A percentile compares a stretch with the other conserved stretches of the same genome.
Evolutionary conservation across 2,888 invertebrate genomes (phyloP).

Genomic region (Sthenelais limicola): DNA sequence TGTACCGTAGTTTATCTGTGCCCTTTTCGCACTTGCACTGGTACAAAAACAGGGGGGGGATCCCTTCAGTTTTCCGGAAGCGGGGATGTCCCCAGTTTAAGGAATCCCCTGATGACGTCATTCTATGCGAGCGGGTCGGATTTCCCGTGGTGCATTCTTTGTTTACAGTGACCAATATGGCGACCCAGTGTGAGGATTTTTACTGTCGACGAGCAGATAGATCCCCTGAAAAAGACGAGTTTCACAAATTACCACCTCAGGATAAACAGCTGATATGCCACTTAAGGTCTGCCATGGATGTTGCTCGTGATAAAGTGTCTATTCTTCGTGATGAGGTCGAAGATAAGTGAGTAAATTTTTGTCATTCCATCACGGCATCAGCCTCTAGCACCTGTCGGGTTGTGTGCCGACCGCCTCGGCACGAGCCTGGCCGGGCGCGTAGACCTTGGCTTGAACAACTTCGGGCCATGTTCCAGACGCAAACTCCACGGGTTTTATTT

Average conservation of each 20-base stretch:
- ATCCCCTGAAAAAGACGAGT: conserved; percentile 57
- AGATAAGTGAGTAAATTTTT: conserved; percentile 56
- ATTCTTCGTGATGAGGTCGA: conserved; percentile 61
- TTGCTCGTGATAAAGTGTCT: conserved; percentile 55
- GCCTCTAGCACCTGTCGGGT: conserved; percentile 12
- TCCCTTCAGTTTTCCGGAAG: no score
- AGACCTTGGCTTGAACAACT: no score
- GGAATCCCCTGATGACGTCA: conserved; percentile 31
- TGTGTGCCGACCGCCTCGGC: no score
- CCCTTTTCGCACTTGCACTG: no score
- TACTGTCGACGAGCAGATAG: conserved; percentile 56
- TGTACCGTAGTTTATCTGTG: no score
- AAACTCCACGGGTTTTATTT: no score
- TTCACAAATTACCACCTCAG: conserved; percentile 50
- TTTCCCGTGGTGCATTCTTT: conserved; percentile 37
- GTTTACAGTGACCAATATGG: conserved; percentile 44
- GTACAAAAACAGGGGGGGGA: no score
- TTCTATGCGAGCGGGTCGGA: conserved; percentile 7
- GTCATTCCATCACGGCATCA: not conserved
- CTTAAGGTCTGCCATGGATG: conserved; percentile 55
- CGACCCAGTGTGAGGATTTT: conserved; percentile 17
- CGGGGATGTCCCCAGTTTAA: no score
- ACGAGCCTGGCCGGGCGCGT: no score
- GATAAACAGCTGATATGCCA: conserved; percentile 57
- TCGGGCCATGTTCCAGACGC: no score